These are phyloP conservation scores for Poeciliopsis turrubarensis DNA, from an alignment of 2,113 vertebrate genomes.

Conservation along the genomic window DNA sequence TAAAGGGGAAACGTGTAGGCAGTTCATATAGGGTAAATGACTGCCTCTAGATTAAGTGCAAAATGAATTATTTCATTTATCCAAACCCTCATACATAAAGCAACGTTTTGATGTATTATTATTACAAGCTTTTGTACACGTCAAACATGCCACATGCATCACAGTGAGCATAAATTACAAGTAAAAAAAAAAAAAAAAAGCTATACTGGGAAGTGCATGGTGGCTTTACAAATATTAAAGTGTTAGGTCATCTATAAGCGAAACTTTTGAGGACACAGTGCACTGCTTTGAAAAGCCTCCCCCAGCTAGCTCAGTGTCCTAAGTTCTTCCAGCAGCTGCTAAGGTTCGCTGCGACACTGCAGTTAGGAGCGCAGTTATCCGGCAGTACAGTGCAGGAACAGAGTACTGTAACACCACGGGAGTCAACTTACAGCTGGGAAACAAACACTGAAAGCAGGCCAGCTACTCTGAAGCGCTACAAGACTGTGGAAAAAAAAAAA, in stretches of 20 bases:
- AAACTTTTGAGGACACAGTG: not conserved
- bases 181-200: not conserved
- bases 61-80: not conserved
- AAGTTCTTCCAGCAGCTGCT: not conserved
- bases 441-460: slow-evolving; percentile 54
- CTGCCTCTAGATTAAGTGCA: not conserved
- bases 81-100: not conserved
- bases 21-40: not conserved
- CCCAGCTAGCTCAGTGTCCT: not conserved
- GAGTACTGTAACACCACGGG: slow-evolving; percentile 18
- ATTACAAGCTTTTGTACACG: not conserved
- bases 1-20: not conserved
- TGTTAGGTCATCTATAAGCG: not conserved
- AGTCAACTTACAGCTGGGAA: slow-evolving; percentile 53
- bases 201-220: not conserved
- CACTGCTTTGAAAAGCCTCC: slow-evolving; percentile 5
- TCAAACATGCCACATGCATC: not conserved
- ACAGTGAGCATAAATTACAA: not conserved
- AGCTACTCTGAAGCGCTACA: slow-evolving; percentile 34
- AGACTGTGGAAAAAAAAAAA: not conserved
- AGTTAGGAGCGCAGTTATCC: not conserved
- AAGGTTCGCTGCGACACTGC: not conserved
- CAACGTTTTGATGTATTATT: too few relatives aligned
- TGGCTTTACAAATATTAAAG: not conserved
- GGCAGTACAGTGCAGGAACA: not conserved